Base-by-base conservation (phyloP, 2,113 vertebrate species). In the Oxygymnocypris stewartii region DNA sequence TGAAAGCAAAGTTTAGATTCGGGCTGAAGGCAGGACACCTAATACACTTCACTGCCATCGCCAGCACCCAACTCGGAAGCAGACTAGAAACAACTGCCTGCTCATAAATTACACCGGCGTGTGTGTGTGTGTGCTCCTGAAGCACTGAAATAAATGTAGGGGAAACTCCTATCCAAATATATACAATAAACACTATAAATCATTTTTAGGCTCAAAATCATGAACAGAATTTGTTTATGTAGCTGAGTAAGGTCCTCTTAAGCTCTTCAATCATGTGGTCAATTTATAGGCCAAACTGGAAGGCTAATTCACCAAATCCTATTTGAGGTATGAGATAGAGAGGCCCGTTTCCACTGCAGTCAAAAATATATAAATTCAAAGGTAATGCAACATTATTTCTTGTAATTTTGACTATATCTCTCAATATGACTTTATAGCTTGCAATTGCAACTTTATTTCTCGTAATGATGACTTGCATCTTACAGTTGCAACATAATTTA, bases 31-130 rank as follows among this genome's bases (percentile, higher is more conserved):
- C 74, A 86, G 78, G 88, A 88, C 78, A 89, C 81, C 57, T n/a
- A 86, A 85, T 78, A 84, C 78, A 77, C 80, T 80, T 65, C 65
- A 67, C 71, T 79, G 69, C 88, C 88, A 78, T 82, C 73, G 81
- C 81, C 76, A 85, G 85, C 6, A 47, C 77, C 51, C 90, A 92
- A 87, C 84, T 85, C 87, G 84, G 88, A 92, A 65, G 61, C 83
- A 59, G 88, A 89, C 84, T 84, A 61, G 54, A 82, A 89, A 90
- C 91, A 93, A 92, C 90, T 93, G 93, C 74, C 86, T 13, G 89
- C 86, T 88, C 90, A 90, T 93, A 93, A 94, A 93, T 94, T 91
- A 92, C 51, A 61, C 40, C n/a, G 35, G 69, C 67, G 49, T 71
- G 44, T 85, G 54, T 83, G 61, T 79, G 75, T 47, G 57, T 23